Evolutionary conservation across 2,113 vertebrate species (phyloP).

Genomic region (Stegostoma tigrinum): DNA sequence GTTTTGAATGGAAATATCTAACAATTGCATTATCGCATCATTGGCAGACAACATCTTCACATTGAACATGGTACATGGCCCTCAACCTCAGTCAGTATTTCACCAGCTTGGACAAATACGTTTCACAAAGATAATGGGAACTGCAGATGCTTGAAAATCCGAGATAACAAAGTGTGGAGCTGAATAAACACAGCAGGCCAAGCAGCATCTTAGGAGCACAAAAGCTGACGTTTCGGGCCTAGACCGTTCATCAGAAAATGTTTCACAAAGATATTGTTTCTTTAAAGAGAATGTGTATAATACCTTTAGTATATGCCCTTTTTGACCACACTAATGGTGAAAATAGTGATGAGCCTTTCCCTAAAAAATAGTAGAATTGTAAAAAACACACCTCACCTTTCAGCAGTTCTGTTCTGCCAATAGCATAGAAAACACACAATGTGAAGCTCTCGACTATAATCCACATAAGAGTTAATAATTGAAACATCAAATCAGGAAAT

Average conservation of each 20-base stretch:
- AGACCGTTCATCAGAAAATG: too few species aligned
- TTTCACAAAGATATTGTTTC: background rate
- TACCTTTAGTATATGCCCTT: background rate
- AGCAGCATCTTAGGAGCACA: too few species aligned
- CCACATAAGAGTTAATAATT: background rate
- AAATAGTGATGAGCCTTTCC: background rate
- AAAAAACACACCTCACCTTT: background rate
- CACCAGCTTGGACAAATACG: background rate
- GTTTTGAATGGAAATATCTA: background rate
- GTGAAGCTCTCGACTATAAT: background rate
- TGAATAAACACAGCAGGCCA: too few species aligned
- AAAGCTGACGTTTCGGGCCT: too few species aligned
- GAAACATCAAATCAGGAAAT: background rate
- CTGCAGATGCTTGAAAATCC: too few species aligned
- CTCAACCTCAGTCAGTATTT: background rate
- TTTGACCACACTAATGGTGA: background rate
- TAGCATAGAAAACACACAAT: background rate
- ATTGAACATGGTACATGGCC: background rate
- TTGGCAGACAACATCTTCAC: background rate
- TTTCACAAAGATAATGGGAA: background rate
- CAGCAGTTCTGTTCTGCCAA: background rate
- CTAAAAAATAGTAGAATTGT: background rate
- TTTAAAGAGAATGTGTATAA: background rate
- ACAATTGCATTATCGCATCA: background rate
- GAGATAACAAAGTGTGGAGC: too few species aligned